Evolutionary conservation across 92 coral and sea anemone genomes (phyloP), one percentile per base, ranked within the genome.

Genomic region (Porites lobata): DNA sequence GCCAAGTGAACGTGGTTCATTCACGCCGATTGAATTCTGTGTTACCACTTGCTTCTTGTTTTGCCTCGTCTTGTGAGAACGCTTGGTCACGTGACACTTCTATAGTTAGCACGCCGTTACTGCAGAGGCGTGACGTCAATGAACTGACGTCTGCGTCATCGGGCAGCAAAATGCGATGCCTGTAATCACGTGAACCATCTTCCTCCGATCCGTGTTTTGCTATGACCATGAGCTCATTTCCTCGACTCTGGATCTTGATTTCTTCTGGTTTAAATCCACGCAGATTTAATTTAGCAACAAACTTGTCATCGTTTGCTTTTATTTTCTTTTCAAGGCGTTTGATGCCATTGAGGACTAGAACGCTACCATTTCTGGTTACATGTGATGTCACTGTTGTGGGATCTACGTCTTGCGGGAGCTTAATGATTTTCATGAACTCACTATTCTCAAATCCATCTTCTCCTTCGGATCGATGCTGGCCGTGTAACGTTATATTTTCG

Each of bases 331-430:
- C 85, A 52, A 62, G 81, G 3, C 75, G 72, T 4, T 90, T 77
- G n/a, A 7, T 21, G 0, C 85, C 93, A 38, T 78, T 76, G 38
- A 90, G 67, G 13, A 80, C 72, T 63, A 91, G 85, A 19, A 78
- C 72, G 20, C 86, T 82, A 32, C 94, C 92, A 78, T 91, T 73
- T 62, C 65, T 85, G 43, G 77, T 77, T 7, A 68, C 69, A 14
- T 86, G 81, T n/a, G 94, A 82, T 65, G 82, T 87, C 69, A 91
- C 92, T 1, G 92, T 73, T 22, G 51, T 8, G 52, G 94, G 94
- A 58, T 87, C 92, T 0, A 87, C 85, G 9, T 64, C 94, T 17
- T 87, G 79, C 8, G 94, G 94, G 11, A 91, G 72, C 15, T 77
- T 82, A 77, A 81, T 69, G 54, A 65, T 70, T 63, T 87, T 80